Conservation (phyloP, 2,888 invertebrate genomes). For the Chaitophorus viminalis region DNA sequence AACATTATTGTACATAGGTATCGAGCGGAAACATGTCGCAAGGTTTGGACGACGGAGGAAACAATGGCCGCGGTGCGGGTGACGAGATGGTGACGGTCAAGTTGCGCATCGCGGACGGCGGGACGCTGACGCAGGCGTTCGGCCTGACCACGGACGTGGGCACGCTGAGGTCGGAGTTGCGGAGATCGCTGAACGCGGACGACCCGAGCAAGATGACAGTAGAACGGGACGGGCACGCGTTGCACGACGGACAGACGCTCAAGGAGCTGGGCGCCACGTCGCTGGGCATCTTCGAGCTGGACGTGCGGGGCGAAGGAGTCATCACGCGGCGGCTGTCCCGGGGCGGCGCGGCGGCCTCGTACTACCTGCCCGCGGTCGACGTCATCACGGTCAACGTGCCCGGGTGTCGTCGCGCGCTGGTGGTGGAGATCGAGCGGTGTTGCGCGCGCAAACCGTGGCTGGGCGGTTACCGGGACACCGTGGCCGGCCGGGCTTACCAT, state of each 20-base stretch:
- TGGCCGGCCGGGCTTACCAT: constrained; percentile 78
- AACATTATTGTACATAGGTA: too few relatives aligned
- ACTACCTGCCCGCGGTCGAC: constrained; percentile 62
- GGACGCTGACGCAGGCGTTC: constrained; percentile 64
- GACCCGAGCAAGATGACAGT: constrained; percentile 62
- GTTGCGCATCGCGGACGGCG: constrained; percentile 63
- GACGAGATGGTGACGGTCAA: constrained; percentile 64
- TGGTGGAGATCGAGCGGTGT: too few relatives aligned
- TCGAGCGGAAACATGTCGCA: too few relatives aligned
- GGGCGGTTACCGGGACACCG: constrained; percentile 82
- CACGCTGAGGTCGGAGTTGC: constrained; percentile 64
- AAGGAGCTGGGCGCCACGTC: constrained; percentile 66
- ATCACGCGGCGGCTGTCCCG: constrained; percentile 40
- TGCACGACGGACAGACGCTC: constrained; percentile 65
- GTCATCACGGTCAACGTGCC: constrained; percentile 48
- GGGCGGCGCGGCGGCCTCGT: constrained; percentile 20
- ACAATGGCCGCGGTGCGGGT: background rate
- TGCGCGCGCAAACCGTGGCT: constrained; percentile 75
- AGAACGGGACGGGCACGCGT: constrained; percentile 65
- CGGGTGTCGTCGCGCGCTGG: background rate
- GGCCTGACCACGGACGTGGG: constrained; percentile 63
- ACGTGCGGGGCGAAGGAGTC: constrained; percentile 20
- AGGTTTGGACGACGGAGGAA: too few relatives aligned
- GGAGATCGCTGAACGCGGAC: constrained; percentile 63
- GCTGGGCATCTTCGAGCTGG: constrained; percentile 64